Evolutionary conservation across 2,113 vertebrate genomes (phyloP), one percentile per base, ranked within the genome.

Genomic region (Uria lomvia): DNA sequence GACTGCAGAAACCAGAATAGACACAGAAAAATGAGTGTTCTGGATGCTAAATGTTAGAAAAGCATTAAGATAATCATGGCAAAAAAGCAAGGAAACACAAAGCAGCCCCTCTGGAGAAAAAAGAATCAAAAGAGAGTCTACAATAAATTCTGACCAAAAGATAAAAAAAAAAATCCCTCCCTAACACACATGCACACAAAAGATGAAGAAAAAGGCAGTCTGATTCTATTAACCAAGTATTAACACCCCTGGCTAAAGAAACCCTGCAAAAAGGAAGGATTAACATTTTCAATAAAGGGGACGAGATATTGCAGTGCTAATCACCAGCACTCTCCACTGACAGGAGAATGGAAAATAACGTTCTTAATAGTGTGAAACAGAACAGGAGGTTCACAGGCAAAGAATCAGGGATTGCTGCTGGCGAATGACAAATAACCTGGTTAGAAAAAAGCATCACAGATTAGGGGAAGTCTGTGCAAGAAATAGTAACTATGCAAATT

Each of bases 181-280:
- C 80, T 90, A 91, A 96, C 94, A 92, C 70, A 94, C 36, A 93
- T 32, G 34, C 86, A 86, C 72, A 96, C 94, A 96, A 94, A 92
- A 95, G 91, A 94, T 67, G 85, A 92, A 95, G 85, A 76, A 97
- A 96, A 96, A 92, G 38, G 45, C 80, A 94, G 80, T 36, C 74
- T 88, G 85, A 93, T 97, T 97, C 92, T 92, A 92, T 96, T 97
- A 96, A 92, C 55, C 67, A 56, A 70, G 74, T 94, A 93, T 97
- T 97, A 98, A 96, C 96, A 96, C 94, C 96, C 92, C 67, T 88
- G 88, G 93, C 90, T 92, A 96, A 96, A 95, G 91, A 92, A 93
- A 96, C 72, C 83, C 82, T 90, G 81, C 70, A 90, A 96, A 96
- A 97, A 98, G 86, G 88, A 96, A 96, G 94, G 56, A 96, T 96